Percentiles rank a stretch among this genome's conserved stretches.
phyloP scores from a whole-genome alignment of 2,113 vertebrate species.

The Panthera tigris region DNA sequence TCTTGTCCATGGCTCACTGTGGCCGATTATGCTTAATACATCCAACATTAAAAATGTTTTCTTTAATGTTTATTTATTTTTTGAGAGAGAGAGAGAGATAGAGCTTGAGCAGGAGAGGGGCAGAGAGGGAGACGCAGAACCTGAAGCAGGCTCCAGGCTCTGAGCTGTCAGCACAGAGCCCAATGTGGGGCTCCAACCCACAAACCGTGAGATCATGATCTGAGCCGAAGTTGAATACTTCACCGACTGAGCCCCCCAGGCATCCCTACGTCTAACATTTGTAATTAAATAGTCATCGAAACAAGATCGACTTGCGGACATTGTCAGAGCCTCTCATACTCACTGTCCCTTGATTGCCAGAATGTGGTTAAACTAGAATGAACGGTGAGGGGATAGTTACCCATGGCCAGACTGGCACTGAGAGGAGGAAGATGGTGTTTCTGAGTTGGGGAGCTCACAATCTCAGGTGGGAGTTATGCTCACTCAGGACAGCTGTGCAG shows the following conservation, averaged over 20 bases:
- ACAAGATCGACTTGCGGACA: background rate
- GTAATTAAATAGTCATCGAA: background rate
- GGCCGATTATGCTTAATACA: background rate
- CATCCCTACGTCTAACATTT: background rate
- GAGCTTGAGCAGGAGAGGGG: too few relatives aligned
- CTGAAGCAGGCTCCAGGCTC: too few relatives aligned
- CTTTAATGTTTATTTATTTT: too few relatives aligned
- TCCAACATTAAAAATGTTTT: too few relatives aligned
- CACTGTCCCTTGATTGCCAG: background rate
- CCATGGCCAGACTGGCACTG: background rate
- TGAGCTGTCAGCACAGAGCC: too few relatives aligned
- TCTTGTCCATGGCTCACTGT: background rate
- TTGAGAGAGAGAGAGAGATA: too few relatives aligned
- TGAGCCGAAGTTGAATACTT: too few relatives aligned
- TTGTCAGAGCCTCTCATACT: background rate
- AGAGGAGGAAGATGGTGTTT: background rate
- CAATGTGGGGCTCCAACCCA: too few relatives aligned
- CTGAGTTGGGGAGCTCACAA: background rate
- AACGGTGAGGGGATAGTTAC: background rate
- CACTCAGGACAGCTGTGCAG: background rate
- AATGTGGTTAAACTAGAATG: background rate
- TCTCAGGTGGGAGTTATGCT: fast-evolving
- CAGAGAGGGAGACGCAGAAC: too few relatives aligned
- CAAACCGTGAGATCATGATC: too few relatives aligned
- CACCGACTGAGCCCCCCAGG: too few relatives aligned